Base-by-base conservation (phyloP, 2,797 vertebrate genomes). In the Eleutherodactylus coqui region DNA sequence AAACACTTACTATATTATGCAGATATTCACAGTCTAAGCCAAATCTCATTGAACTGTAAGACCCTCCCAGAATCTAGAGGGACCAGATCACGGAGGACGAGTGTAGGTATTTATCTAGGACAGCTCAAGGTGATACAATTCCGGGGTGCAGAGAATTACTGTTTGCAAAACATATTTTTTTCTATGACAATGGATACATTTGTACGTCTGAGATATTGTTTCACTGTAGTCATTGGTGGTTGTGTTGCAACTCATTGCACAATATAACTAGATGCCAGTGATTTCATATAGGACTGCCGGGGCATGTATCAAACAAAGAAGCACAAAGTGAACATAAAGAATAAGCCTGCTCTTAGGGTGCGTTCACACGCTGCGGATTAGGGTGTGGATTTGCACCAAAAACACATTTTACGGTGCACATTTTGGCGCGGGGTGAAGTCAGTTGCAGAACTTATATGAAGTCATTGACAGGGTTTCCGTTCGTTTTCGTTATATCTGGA, bases 1-100 rank as follows among this genome's bases (percentile, higher is more conserved):
- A 73, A 73, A 24, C 70, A n/a, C 24, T 73, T 73, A 45, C n/a
- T 43, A 73, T 73, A n/a, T n/a, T n/a, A 21, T 73, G 41, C 41
- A 43, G 38, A 73, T 73, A 73, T 45, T 73, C 10, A 13, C 41
- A 73, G 70, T 73, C 38, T 27, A 45, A 73, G 70, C 70, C 70
- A 41, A 58, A 78, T 78, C 34, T 77, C 6, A 0, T 34, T 55
- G 34, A 76, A 51, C 47, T 76, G 75, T 11, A 75, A 49, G 73
- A 32, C 51, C 32, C 17, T 51, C 45, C 47, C 75, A 38, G 75
- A 13, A 36, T 24, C 73, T 51, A 51, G 17, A 49, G 49, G 47
- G 17, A 24, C 47, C 47, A 36, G 32, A 60, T 58, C 3, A 41
- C 10, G 7, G 51, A 36, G 17, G 32, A 38, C 14, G 7, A 36